Base-by-base conservation (phyloP, 2,113 vertebrate species). In the Geothlypis trichas region DNA sequence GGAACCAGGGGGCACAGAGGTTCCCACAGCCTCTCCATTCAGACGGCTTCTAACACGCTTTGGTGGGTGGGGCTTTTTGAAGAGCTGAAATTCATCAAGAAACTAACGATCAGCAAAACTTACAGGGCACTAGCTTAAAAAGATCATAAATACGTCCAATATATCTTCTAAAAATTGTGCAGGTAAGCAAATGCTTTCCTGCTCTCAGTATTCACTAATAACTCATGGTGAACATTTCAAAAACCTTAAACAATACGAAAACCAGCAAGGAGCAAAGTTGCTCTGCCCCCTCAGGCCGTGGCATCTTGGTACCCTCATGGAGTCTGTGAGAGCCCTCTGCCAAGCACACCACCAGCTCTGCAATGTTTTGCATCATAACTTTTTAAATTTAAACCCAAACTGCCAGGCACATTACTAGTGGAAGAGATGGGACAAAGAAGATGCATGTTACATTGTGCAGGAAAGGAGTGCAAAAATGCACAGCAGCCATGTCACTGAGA, bases 51-150 rank as follows among this genome's bases (percentile, higher is more conserved):
- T 98, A 1, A 99, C 99, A 9, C 99, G 98, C 94, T 99, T 99
- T 3, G 99, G 99, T n/a, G 99, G 99, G 83, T 99, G 99, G 27
- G 99, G 99, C 47, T 99, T 99, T 97, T 99, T 99, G 96, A 99
- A 99, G 51, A 99, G 97, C 99, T 99, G 98, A 74, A 92, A 95
- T 30, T 35, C 74, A 95, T 41, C 35, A 79, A 44, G 19, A 87
- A 65, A 83, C 11, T 15, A 15, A 30, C 82, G 30, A 58, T 9
- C 9, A 65, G 9, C 1, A 51, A 78, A 71, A 52, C n/a, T n/a
- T 5, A 79, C 13, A 67, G 41, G 79, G 35, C 49, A 57, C 9
- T 57, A 77, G n/a, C 16, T 57, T 54, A 49, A 84, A 39, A 51
- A 49, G 33, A 58, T 16, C 22, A 66, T 61, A 21, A 68, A 9